Percentiles rank a stretch among this genome's conserved stretches.
phyloP scores from a whole-genome alignment of 2,797 vertebrate genomes.

The Amazona finschi region DNA sequence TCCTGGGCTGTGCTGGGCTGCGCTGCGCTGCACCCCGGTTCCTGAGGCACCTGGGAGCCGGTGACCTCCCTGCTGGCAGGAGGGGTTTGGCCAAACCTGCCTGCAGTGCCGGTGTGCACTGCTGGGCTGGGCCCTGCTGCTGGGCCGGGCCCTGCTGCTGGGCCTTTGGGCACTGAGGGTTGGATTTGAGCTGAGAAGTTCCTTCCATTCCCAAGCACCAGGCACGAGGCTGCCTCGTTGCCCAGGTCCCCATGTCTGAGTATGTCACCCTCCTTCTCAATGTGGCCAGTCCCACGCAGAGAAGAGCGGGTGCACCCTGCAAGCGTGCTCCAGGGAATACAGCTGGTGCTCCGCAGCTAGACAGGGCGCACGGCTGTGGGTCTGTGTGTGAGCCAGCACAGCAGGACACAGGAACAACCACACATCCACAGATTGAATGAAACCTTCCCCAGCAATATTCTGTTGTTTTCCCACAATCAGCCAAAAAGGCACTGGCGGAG shows the following conservation, averaged over 20 bases:
- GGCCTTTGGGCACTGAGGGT: background rate
- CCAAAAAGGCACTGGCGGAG: background rate
- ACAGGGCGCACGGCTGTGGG: background rate
- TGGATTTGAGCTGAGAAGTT: background rate
- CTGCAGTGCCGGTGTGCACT: background rate
- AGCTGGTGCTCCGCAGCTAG: background rate
- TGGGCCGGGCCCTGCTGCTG: background rate
- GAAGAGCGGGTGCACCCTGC: background rate
- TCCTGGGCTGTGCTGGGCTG: background rate
- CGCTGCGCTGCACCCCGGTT: background rate
- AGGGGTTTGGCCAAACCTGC: background rate
- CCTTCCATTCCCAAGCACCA: background rate
- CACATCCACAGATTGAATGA: background rate
- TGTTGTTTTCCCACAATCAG: background rate
- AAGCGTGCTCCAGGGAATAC: background rate
- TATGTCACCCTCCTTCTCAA: background rate
- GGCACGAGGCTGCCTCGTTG: background rate
- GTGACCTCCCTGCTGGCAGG: background rate
- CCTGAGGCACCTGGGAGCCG: background rate
- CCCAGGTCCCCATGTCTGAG: background rate
- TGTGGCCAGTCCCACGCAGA: background rate
- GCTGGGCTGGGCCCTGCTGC: background rate
- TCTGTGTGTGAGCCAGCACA: fast-evolving
- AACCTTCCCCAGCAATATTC: background rate
- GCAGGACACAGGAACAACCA: background rate